Evolutionary conservation across 2,113 vertebrate genomes (phyloP), one percentile per base, ranked within the genome.

Genomic region (Panurus biarmicus): DNA sequence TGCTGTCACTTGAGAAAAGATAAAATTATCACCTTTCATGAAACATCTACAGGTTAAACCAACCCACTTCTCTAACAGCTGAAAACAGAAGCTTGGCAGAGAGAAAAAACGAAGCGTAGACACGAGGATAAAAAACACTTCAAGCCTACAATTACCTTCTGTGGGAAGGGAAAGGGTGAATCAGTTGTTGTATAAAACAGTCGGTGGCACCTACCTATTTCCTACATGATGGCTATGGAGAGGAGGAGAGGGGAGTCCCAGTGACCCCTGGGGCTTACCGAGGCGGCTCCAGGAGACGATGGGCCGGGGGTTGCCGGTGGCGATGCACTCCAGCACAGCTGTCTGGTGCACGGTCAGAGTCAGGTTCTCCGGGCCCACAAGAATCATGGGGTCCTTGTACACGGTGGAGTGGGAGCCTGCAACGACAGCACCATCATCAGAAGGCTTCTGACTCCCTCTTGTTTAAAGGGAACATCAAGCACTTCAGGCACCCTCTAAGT

Each of bases 281-380:
- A 99, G 97, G 94, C 99, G 98, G 97, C 99, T 99, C 99, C 99
- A 99, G 89, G 99, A 99, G 86, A 99, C 99, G 42, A 99, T 99
- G 90, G 99, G 99, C n/a, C 98, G 98, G 21, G 99, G 99, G 94
- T 99, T 99, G 91, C 99, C 99, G 0, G 99, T 99, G n/a, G 99
- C 99, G 60, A 99, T 98, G 73, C 99, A 99, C 96, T 99, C 99
- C 95, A 99, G 98, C 95, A 99, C 98, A 0, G 99, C 99, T 0
- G 99, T 99, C 97, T 99, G 99, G 97, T 99, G 99, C 96, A 99
- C 98, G 0, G 99, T 99, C 94, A 99, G 98, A 9, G 99, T 99
- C 85, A 99, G 98, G 97, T 99, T 99, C 97, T 99, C 99, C 3
- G 99, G 99, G 40, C 99, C 99, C 14, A 99, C 99, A 0, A 99